Percentiles rank a stretch among this genome's conserved stretches.
phyloP scores from a whole-genome alignment of 2,888 invertebrate genomes.

The Chironomus tentans region DNA sequence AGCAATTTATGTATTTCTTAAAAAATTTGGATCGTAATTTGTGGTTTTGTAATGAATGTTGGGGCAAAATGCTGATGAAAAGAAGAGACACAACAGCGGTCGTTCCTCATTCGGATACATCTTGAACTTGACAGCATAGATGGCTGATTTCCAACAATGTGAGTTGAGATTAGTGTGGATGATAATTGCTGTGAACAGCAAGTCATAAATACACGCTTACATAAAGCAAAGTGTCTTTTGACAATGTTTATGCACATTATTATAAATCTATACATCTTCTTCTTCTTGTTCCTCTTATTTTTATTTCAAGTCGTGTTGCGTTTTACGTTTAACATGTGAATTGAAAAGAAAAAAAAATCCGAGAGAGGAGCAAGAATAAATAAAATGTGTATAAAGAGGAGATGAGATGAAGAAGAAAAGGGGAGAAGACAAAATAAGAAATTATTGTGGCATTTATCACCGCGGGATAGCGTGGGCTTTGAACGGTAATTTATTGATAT shows the following conservation, averaged over 20 bases:
- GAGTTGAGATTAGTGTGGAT: not conserved
- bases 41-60: too few species aligned
- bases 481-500: constrained; percentile 22
- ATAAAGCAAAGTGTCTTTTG: not conserved
- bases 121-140: too few species aligned
- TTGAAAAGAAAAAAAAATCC: not conserved
- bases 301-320: not conserved
- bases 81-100: not conserved
- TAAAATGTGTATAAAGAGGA: not conserved
- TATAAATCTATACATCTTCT: not conserved
- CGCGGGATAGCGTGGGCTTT: constrained; percentile 14
- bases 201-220: not conserved
- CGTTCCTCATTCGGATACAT: too few species aligned
- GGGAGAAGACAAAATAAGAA: not conserved
- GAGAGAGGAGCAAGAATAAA: not conserved
- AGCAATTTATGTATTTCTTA: too few species aligned
- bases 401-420: not conserved
- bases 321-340: not conserved
- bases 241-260: not conserved
- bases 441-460: constrained; percentile 19
- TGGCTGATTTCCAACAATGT: not conserved
- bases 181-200: not conserved
- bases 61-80: not conserved
- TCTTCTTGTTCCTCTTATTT: not conserved
- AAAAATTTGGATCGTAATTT: too few species aligned